Base-by-base conservation (phyloP, 2,113 vertebrate species). In the Pluvianellus socialis region DNA sequence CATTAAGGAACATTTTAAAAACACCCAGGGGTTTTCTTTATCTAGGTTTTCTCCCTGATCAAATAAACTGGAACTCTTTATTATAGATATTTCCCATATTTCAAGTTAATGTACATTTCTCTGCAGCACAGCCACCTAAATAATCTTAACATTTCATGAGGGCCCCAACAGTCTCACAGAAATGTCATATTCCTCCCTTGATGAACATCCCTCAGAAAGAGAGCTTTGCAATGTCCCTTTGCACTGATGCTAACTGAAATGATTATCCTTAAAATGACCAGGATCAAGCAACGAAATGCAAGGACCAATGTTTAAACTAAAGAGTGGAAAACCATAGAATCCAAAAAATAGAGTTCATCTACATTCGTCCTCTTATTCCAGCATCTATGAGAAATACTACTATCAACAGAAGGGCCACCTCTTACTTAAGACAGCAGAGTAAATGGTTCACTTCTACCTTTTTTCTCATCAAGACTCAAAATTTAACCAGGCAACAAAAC, bases 131-230 rank as follows among this genome's bases (percentile, higher is more conserved):
- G 63, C 26, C 35, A 97, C 55, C 66, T 95, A 96, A 96, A 95
- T 95, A 94, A 96, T 84, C 84, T 91, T 86, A 90, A 87, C 55
- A 80, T 68, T 97, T 97, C 16, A 18, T 1, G n/a, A 86, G 91
- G 55, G 75, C 59, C 58, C 71, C 96, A 76, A 90, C 86, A 93
- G 92, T 68, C 93, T 96, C 73, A 61, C 92, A 95, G 72, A 98
- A 98, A 97, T 94, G 82, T 89, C 91, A 80, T 70, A 79, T 72
- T 89, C 88, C 53, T 97, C 92, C 80, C 90, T 82, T 1, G 17
- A 91, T 71, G 82, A 97, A 87, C 93, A 97, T 97, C 85, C 79
- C 71, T 98, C 94, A 94, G 86, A 97, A 94, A 50, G 47, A 95
- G 27, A 94, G 95, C 74, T 95, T 95, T 95, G 94, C 49, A 95